phyloP scores from a whole-genome alignment of 2,888 invertebrate genomes.

The Luperina nickerlii region DNA sequence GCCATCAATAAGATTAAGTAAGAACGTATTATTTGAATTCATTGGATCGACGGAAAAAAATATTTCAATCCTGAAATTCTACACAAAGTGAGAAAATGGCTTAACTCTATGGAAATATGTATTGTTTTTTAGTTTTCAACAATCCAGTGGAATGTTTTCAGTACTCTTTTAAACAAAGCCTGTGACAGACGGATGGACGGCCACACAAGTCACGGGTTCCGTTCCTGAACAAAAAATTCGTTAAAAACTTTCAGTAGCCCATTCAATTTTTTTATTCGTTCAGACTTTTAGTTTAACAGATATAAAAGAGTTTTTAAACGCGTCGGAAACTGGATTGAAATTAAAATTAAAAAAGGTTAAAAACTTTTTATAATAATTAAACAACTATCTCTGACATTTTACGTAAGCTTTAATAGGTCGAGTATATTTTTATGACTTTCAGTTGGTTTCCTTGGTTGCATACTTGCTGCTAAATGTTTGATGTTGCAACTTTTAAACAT shows the following conservation, averaged over 20 bases:
- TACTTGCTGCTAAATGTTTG: neutral
- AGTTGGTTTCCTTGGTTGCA: slow-evolving; percentile 7
- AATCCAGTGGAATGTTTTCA: slow-evolving; percentile 34
- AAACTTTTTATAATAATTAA: slow-evolving; percentile 28
- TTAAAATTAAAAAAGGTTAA: slow-evolving; percentile 25
- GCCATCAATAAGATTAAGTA: neutral
- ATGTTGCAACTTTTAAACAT: neutral
- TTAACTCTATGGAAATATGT: neutral
- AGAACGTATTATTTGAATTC: neutral
- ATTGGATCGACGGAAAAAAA: neutral
- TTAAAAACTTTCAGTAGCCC: slow-evolving; percentile 44
- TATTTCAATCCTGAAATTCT: too few relatives aligned
- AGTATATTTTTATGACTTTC: slow-evolving; percentile 18
- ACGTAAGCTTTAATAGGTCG: slow-evolving; percentile 28
- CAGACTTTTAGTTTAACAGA: slow-evolving; percentile 40
- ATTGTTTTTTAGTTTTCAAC: slow-evolving; percentile 20
- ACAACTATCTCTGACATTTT: slow-evolving; percentile 16
- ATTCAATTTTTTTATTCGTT: slow-evolving; percentile 38
- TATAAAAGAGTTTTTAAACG: slow-evolving; percentile 43
- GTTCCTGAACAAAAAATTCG: slow-evolving; percentile 45
- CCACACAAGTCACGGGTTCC: slow-evolving; percentile 50
- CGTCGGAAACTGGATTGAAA: slow-evolving; percentile 36
- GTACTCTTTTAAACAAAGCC: slow-evolving; percentile 49
- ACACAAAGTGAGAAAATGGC: neutral
- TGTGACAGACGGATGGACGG: slow-evolving; percentile 49